Percentiles rank a stretch among this genome's conserved stretches.
phyloP scores from a whole-genome alignment of 2,113 vertebrate species.

The Pteronura brasiliensis region DNA sequence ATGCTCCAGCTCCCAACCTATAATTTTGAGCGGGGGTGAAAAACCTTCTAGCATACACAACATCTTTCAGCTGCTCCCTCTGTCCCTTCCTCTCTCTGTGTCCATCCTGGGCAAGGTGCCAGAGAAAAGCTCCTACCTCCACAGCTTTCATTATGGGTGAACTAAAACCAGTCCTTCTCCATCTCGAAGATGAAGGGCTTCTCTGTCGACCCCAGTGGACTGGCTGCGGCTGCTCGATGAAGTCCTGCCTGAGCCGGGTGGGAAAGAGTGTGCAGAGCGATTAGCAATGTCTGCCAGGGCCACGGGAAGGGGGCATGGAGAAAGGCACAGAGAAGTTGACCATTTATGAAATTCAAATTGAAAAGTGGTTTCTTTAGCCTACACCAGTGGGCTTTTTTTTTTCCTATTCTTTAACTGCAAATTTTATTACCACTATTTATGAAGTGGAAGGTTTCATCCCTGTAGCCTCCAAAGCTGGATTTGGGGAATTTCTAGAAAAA shows the following conservation, averaged over 20 bases:
- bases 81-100: too few relatives aligned
- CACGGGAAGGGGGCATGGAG: rapidly evolving
- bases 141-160: background rate
- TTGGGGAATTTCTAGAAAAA: background rate
- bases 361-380: background rate
- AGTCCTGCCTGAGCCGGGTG: background rate
- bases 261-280: background rate
- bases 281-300: background rate
- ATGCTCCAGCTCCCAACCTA: background rate
- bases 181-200: background rate
- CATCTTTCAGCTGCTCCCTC: background rate
- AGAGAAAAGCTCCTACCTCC: background rate
- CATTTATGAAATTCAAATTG: background rate
- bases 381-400: background rate
- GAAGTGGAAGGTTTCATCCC: background rate
- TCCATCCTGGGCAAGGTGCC: background rate
- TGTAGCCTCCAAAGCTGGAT: background rate
- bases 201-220: background rate
- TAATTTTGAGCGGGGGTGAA: background rate
- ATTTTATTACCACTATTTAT: background rate
- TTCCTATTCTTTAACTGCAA: background rate
- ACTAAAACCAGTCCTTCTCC: background rate
- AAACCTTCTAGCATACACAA: background rate
- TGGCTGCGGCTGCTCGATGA: background rate
- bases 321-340: rapidly evolving